Percentiles rank a stretch among this genome's conserved stretches.
Evolutionary conservation across 2,113 vertebrate genomes (phyloP).

Genomic region (Menura novaehollandiae): DNA sequence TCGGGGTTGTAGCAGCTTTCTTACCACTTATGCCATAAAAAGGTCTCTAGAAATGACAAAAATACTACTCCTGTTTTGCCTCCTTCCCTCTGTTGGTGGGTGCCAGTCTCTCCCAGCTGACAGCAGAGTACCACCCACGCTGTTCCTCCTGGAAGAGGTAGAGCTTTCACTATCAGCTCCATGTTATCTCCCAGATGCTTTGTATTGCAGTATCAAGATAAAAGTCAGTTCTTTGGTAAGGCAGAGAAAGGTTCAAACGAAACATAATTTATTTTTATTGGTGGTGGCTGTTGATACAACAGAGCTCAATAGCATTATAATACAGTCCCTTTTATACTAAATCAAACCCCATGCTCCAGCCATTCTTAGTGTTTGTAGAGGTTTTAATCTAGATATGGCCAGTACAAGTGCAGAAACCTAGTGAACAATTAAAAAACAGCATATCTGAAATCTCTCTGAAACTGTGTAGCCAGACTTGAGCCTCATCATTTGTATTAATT

Average conservation of each 20-base stretch:
- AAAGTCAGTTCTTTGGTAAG: not conserved
- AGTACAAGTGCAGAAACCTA: not conserved
- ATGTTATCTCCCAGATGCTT: not conserved
- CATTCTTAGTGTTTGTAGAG: not conserved
- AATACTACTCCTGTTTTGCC: not conserved
- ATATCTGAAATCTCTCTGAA: not conserved
- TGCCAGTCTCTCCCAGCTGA: not conserved
- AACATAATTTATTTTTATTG: not conserved
- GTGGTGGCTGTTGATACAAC: not conserved
- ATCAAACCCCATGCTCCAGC: not conserved
- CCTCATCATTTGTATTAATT: not conserved
- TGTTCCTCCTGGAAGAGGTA: not conserved
- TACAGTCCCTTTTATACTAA: not conserved
- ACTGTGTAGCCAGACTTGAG: not conserved
- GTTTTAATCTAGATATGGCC: not conserved
- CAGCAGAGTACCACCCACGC: fast-evolving
- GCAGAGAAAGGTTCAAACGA: not conserved
- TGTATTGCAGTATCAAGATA: not conserved
- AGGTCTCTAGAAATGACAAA: not conserved
- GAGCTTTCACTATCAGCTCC: not conserved
- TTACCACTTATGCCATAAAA: not conserved
- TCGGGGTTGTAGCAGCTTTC: not conserved
- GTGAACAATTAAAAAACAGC: not conserved
- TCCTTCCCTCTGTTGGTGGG: not conserved
- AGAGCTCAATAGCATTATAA: not conserved